These are phyloP conservation scores for Barnardius zonarius DNA, from an alignment of 2,113 vertebrate species.

Conservation along the genomic window DNA sequence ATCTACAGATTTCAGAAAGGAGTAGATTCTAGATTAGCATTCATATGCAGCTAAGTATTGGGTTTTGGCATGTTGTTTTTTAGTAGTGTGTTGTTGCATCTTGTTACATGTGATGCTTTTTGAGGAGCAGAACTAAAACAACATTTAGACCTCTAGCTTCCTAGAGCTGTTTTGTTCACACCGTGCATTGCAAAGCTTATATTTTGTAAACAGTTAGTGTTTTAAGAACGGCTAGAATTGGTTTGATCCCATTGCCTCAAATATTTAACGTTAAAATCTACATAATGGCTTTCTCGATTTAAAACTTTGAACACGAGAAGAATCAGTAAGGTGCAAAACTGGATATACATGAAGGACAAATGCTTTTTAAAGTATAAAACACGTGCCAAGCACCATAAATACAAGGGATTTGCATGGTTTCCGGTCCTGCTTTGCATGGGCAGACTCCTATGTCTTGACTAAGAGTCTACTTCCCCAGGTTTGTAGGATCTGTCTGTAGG, in stretches of 20 bases:
- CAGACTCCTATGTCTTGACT: not conserved
- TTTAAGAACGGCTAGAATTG: not conserved
- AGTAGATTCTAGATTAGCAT: not conserved
- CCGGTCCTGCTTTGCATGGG: constrained; percentile 1
- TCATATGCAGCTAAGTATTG: not conserved
- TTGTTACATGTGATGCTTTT: not conserved
- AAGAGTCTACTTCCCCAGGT: not conserved
- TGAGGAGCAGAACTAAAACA: not conserved
- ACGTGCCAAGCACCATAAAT: not conserved
- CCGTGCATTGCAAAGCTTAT: not conserved
- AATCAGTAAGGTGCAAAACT: not conserved
- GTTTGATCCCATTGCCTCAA: not conserved
- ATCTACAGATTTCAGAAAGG: constrained; percentile 2
- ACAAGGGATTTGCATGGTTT: constrained; percentile 15
- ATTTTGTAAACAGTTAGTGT: not conserved
- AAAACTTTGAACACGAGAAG: not conserved
- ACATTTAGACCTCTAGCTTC: not conserved
- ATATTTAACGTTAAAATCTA: not conserved
- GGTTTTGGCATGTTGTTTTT: not conserved
- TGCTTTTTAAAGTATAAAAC: not conserved
- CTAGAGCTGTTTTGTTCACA: not conserved
- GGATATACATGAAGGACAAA: not conserved
- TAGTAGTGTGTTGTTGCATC: not conserved
- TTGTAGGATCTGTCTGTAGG: not conserved
- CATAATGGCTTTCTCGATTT: not conserved